Conservation (phyloP, 1,140 invertebrate genomes). For the Temnothorax curvispinosus region DNA sequence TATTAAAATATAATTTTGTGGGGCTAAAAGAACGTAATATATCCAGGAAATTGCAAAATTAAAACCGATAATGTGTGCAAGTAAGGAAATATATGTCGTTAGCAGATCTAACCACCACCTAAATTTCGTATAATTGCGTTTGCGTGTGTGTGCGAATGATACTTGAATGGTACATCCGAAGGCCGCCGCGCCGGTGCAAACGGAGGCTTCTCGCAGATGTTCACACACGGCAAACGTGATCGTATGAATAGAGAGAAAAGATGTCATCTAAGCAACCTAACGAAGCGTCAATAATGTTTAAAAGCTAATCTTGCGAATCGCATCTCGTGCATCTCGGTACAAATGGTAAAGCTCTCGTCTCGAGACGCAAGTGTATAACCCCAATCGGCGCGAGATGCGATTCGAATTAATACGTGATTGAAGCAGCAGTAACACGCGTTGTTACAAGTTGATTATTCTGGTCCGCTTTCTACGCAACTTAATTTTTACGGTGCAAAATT, state of each 20-base stretch:
- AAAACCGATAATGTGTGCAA: background rate
- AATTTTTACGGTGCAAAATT: constrained; percentile 63
- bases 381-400: constrained; percentile 45
- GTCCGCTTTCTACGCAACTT: constrained; percentile 71
- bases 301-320: constrained; percentile 53
- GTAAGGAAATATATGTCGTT: constrained; percentile 40
- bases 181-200: background rate
- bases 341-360: background rate
- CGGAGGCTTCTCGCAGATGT: background rate
- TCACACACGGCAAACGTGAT: constrained; percentile 74
- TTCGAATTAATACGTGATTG: constrained; percentile 78
- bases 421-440: constrained; percentile 76
- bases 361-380: background rate
- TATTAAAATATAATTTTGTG: background rate
- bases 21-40: background rate
- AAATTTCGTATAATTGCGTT: constrained; percentile 38
- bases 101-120: constrained; percentile 39
- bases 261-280: constrained; percentile 81
- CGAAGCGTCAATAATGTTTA: constrained; percentile 78
- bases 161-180: background rate
- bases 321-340: constrained; percentile 48
- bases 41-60: background rate
- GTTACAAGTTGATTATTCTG: constrained; percentile 76
- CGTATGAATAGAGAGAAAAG: constrained; percentile 68
- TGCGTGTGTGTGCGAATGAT: background rate